Conservation (phyloP, 1,140 invertebrate genomes). For the Wasmannia auropunctata region DNA sequence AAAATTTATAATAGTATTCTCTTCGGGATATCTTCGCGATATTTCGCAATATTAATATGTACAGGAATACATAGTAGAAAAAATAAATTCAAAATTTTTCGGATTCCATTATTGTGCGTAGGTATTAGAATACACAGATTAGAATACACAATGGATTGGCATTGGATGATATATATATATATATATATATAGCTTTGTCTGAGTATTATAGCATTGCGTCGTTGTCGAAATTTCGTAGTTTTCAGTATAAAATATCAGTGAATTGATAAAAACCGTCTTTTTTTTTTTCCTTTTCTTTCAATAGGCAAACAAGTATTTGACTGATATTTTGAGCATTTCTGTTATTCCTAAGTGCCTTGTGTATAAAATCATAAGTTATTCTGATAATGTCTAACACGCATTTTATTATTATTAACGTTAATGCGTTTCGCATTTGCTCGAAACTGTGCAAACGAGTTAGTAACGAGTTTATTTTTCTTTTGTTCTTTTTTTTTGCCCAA, state of each 20-base stretch:
- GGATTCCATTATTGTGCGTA: slow-evolving; percentile 48
- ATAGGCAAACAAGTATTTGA: slow-evolving; percentile 17
- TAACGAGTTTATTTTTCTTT: background rate
- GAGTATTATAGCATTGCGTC: background rate
- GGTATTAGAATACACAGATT: slow-evolving; percentile 56
- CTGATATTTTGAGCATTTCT: slow-evolving; percentile 1
- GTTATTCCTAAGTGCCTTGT: background rate
- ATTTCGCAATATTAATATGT: slow-evolving; percentile 57
- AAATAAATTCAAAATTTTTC: slow-evolving; percentile 51
- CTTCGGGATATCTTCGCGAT: slow-evolving; percentile 29
- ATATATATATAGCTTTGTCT: slow-evolving; percentile 24
- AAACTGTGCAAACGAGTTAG: background rate
- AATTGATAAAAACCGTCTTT: background rate
- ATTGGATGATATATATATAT: slow-evolving; percentile 24
- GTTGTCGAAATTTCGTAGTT: background rate
- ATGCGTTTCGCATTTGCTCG: background rate
- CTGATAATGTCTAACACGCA: background rate
- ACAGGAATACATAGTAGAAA: slow-evolving; percentile 51
- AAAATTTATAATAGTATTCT: slow-evolving; percentile 73
- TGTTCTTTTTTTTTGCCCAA: background rate
- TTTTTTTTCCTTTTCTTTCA: slow-evolving; percentile 20
- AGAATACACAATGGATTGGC: slow-evolving; percentile 32
- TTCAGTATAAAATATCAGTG: background rate
- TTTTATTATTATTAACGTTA: slow-evolving; percentile 4
- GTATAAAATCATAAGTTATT: background rate